A percentile compares a stretch with the other conserved stretches of the same genome.
Conservation (phyloP, 2,888 invertebrate genomes). For the Teinopalpus imperialis region DNA sequence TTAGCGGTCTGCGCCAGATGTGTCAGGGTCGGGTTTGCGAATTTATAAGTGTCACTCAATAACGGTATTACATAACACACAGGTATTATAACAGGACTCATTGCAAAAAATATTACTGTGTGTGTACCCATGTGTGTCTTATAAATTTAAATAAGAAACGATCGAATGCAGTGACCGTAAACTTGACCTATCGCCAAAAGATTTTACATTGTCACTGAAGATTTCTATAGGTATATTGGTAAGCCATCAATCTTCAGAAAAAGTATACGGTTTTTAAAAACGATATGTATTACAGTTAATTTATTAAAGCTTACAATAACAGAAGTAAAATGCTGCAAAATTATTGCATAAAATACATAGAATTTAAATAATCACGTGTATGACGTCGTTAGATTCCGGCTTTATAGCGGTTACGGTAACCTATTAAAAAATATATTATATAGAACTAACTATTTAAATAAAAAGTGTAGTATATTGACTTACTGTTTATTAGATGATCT, state of each 20-base stretch:
- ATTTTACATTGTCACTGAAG: conserved; percentile 47
- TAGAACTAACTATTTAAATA: conserved; percentile 26
- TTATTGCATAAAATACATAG: conserved; percentile 32
- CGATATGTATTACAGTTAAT: neutral
- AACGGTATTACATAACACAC: conserved; percentile 69
- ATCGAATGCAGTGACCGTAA: conserved; percentile 44
- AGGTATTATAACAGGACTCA: conserved; percentile 37
- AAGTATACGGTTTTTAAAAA: neutral
- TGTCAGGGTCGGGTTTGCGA: conserved; percentile 67
- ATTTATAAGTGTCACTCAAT: conserved; percentile 60
- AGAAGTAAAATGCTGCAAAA: conserved; percentile 23
- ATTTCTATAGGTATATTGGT: conserved; percentile 32
- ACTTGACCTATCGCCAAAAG: conserved; percentile 66
- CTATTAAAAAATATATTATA: conserved; percentile 15
- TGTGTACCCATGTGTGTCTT: neutral
- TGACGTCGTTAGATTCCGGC: conserved; percentile 66
- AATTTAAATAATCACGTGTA: conserved; percentile 42
- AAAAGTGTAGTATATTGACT: conserved; percentile 42
- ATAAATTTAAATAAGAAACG: conserved; percentile 17
- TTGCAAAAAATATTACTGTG: conserved; percentile 7
- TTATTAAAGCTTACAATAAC: neutral
- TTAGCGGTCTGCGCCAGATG: conserved; percentile 60
- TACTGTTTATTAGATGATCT: conserved; percentile 56
- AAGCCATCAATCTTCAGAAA: neutral
- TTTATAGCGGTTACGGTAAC: conserved; percentile 30